Base-by-base conservation (phyloP, 2,113 vertebrate species). In the Okapia johnstoni region DNA sequence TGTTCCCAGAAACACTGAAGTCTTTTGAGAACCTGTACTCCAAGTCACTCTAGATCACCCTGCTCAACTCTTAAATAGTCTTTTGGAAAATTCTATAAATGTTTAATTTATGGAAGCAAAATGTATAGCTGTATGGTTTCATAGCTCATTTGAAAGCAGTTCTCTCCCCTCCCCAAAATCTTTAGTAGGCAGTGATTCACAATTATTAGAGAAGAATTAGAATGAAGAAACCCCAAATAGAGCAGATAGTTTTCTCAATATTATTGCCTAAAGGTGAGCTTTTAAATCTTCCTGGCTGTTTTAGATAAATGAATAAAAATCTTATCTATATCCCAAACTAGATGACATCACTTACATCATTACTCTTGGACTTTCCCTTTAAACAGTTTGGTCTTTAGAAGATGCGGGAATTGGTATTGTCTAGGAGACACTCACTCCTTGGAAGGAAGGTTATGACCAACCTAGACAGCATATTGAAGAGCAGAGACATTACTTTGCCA, bases 71-170 rank as follows among this genome's bases (percentile, higher is more conserved):
- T 98, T 94, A 48, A 81, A 4, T 40, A 57, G 85, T 73, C 70
- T 96, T 95, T 19, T 5, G 28, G 85, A 61, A 97, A 96, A 80
- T 88, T 96, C 17, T 97, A 14, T 96, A 54, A 36, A 90, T 94
- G 26, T 92, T 98, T 94, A 96, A 73, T 85, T 98, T n/a, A 87
- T 93, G 88, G 90, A 80, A 46, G 77, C 88, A 93, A 96, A 93
- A 90, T 80, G 33, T 93, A 95, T 96, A 97, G 54, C 90, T 97
- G 13, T 85, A 46, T 96, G 95, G 90, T 91, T 92, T 97, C 90
- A 88, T 57, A 97, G 61, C 52, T 98, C 81, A 58, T 88, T 70
- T 16, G 15, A 88, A 91, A 96, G 17, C 63, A 61, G 21, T 88
- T 60, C 40, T 50, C 43, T 63, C 9, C 9, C 57, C 5, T 70